phyloP scores from a whole-genome alignment of 2,888 invertebrate genomes.

The Alsophila aescularia region DNA sequence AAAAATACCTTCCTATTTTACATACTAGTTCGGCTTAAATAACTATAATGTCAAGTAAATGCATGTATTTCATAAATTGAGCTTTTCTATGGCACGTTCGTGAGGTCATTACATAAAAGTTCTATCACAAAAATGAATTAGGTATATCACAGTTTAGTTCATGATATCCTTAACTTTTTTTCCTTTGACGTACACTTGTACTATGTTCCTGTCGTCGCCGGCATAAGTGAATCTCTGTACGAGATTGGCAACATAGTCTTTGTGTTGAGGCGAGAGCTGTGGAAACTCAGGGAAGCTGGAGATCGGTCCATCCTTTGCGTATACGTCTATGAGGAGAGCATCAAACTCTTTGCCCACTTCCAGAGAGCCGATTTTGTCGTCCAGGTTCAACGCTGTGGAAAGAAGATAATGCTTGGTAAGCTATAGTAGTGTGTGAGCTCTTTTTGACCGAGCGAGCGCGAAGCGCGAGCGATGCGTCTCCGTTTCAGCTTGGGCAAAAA shows the following conservation, averaged over 20 bases:
- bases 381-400: constrained; percentile 88
- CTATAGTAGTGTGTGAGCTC: not conserved
- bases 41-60: too few species aligned
- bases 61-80: too few species aligned
- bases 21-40: not conserved
- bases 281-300: constrained; percentile 72
- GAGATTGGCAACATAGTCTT: constrained; percentile 83
- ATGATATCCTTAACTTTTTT: constrained; percentile 55
- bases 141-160: not conserved
- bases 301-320: constrained; percentile 71
- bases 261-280: constrained; percentile 39
- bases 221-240: constrained; percentile 90
- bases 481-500: too few species aligned
- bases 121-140: not conserved
- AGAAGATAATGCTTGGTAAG: constrained; percentile 10
- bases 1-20: not conserved
- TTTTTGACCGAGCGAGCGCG: too few species aligned
- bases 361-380: constrained; percentile 91
- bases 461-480: too few species aligned
- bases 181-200: constrained; percentile 90
- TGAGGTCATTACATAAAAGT: too few species aligned
- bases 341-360: constrained; percentile 93
- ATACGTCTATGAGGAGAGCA: constrained; percentile 91
- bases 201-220: constrained; percentile 93
- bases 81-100: too few species aligned